Evolutionary conservation across 2,888 invertebrate species (phyloP).

Genomic region (Nudaria mundana): DNA sequence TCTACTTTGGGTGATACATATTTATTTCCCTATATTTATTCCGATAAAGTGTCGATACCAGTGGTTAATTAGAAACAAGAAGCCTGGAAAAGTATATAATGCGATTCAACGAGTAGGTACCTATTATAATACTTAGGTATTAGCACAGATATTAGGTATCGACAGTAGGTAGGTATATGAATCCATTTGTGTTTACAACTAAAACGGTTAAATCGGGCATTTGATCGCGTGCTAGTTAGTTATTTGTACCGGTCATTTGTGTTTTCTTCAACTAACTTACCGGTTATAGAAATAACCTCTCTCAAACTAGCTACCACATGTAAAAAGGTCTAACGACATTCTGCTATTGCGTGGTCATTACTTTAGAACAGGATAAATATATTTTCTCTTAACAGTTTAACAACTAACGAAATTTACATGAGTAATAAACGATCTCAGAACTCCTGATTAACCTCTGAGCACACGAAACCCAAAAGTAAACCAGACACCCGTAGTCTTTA

Average conservation of each 20-base stretch:
- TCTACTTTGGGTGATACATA: too few relatives aligned
- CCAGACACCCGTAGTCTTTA: constrained; percentile 44
- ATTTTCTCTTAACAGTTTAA: constrained; percentile 19
- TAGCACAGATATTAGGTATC: too few relatives aligned
- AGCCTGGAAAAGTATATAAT: too few relatives aligned
- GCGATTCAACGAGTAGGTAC: too few relatives aligned
- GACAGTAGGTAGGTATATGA: too few relatives aligned
- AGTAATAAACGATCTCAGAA: constrained; percentile 38
- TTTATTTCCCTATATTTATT: too few relatives aligned
- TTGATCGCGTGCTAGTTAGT: neutral
- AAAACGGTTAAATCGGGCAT: too few relatives aligned
- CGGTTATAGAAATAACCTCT: neutral
- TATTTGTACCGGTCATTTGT: neutral
- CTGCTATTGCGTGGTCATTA: neutral
- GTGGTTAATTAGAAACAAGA: too few relatives aligned
- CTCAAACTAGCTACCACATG: neutral
- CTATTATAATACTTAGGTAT: too few relatives aligned
- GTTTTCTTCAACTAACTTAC: neutral
- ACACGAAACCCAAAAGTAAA: constrained; percentile 47
- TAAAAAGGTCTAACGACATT: neutral
- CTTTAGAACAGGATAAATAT: constrained; percentile 4
- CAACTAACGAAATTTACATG: constrained; percentile 32
- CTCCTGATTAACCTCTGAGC: constrained; percentile 32
- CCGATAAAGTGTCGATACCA: too few relatives aligned
- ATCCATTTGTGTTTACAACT: too few relatives aligned